Evolutionary conservation across 2,888 invertebrate genomes (phyloP), one percentile per base, ranked within the genome.

Genomic region (Reticulitermes lucifugus): DNA sequence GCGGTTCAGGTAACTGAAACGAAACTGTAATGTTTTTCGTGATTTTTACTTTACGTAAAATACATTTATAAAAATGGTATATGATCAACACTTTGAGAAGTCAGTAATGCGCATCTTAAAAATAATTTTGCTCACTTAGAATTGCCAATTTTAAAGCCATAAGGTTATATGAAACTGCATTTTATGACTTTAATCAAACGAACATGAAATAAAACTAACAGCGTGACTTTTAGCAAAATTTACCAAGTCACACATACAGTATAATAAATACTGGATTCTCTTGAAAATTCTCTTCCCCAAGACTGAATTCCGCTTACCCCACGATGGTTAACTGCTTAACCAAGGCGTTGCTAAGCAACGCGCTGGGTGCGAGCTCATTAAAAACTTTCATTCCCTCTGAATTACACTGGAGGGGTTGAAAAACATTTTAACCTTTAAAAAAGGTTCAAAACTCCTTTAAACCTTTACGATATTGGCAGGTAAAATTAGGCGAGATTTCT

Each of bases 341-440:
- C 73, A 73, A 73, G 35, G 65, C 14, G 73, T 73, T 73, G 73
- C 73, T 29, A 73, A 41, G 73, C 73, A 73, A 73, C 73, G 41
- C 35, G 73, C 35, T 35, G 73, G 73, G 73, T 41, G 73, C 73
- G 41, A 73, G 73, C 73, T 73, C 73, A 73, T 73, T 73, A 73
- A 73, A 73, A 41, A 73, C 73, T 73, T 73, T 73, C 73, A 73
- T 73, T 35, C 41, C 10, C 41, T 73, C 25, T 73, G 35, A 73
- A 73, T 41, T 73, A 73, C 73, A 41, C 41, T 29, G 25, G 73
- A 73, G 41, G 41, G 41, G 73, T 35, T 21, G 73, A 73, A 41
- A 73, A 73, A 73, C 73, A 73, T 73, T 73, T 73, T 41, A 73
- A 73, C 73, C 73, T 73, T 73, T 73, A 73, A 73, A 41, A 25